phyloP scores from a whole-genome alignment of 2,797 vertebrate species.

The Enteromius thamalakanensis region DNA sequence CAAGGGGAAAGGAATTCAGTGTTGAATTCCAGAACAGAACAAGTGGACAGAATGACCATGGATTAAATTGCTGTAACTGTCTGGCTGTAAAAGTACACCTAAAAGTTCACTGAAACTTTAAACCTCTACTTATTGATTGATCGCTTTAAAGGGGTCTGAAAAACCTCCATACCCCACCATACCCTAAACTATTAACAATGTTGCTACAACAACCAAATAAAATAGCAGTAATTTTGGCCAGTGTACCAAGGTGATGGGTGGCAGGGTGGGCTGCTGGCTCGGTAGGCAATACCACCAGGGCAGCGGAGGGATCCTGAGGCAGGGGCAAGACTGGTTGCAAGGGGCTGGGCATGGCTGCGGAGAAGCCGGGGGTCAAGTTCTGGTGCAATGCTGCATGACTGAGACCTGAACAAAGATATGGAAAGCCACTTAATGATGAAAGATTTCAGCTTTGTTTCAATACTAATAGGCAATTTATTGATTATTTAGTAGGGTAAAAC shows the following conservation, averaged over 20 bases:
- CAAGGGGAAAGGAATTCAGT: conserved; percentile 28
- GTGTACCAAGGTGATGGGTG: conserved; percentile 86
- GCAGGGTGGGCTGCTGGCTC: conserved; percentile 85
- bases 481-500: conserved; percentile 7
- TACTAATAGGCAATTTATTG: conserved; percentile 7
- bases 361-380: conserved; percentile 89
- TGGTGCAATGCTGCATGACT: conserved; percentile 88
- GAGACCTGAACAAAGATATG: conserved; percentile 77
- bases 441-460: conserved; percentile 1
- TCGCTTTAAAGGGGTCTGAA: background rate
- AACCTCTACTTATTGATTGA: background rate
- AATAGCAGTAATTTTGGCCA: background rate
- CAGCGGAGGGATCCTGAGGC: conserved; percentile 82
- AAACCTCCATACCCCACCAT: background rate
- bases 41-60: background rate
- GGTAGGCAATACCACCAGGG: conserved; percentile 90
- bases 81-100: background rate
- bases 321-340: conserved; percentile 92
- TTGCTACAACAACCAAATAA: background rate
- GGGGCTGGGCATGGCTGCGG: conserved; percentile 86
- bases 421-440: conserved; percentile 19
- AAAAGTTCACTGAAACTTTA: conserved; percentile 10
- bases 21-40: conserved; percentile 23
- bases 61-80: conserved; percentile 8
- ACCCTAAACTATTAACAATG: background rate